Evolutionary conservation across 1,140 invertebrate genomes (phyloP), one percentile per base, ranked within the genome.

Genomic region (Leucophenga varia): DNA sequence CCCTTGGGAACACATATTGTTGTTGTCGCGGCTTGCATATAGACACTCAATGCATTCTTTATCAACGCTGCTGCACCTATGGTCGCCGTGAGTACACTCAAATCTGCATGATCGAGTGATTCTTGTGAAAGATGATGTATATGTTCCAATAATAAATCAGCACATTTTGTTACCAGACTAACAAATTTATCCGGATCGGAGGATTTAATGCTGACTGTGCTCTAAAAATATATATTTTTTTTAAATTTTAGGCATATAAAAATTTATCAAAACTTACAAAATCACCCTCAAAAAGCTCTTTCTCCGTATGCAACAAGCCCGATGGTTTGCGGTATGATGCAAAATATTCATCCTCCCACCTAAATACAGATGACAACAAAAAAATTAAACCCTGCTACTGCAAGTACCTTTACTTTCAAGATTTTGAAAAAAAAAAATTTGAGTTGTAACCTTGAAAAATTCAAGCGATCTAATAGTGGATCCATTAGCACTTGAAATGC

Each of bases 51-150:
- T 25, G 83, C 85, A 59, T 90, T 90, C 61, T 86, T 85, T 13
- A 90, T 77, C 18, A 91, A 73, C 0, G 87, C 85, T 1, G 88
- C 84, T 1, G 88, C 88, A 8, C 88, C 88, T 14, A 90, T 81
- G 1, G 88, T 87, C 0, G 85, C 86, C 2, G 87, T 89, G 8
- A 90, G 67, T 12, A 89, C 87, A 0, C 86, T 83, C 12, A 90
- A 76, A 71, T 90, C 88, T 0, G 88, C 88, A 56, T 89, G 87
- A 77, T 90, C 88, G 17, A 90, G 67, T 0, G 88, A 88, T 69
- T 90, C 87, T 76, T 91, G 88, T 17, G 83, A 87, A 7, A 91
- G 64, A 8, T 82, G 79, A 72, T 90, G 88, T 1, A 91, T 78
- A 64, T 90, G 88, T 72, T 89, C 87, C 81, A 72, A 28, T 0